phyloP scores from a whole-genome alignment of 1,140 invertebrate species.

The Halictus rubicundus region DNA sequence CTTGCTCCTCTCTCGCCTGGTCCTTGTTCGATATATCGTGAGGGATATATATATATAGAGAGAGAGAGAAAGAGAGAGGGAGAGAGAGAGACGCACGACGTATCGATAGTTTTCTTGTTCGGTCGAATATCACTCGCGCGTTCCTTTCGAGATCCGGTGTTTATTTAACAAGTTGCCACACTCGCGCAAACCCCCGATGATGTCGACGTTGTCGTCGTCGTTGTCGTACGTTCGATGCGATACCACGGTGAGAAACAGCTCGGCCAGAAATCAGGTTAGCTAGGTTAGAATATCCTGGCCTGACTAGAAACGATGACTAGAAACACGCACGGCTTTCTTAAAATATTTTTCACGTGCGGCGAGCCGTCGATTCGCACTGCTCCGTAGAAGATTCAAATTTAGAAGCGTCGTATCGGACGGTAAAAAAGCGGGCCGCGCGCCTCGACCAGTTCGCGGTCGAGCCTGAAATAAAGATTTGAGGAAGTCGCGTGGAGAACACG shows the following conservation, averaged over 20 bases:
- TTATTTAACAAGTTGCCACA: neutral
- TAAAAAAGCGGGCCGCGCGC: conserved; percentile 70
- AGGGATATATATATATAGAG: too few relatives aligned
- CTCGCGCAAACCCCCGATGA: neutral
- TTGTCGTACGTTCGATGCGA: neutral
- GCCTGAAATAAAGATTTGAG: conserved; percentile 74
- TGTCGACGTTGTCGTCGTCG: too few relatives aligned
- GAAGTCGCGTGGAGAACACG: conserved; percentile 63
- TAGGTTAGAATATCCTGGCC: conserved; percentile 59
- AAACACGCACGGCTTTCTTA: conserved; percentile 68
- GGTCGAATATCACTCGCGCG: conserved; percentile 3
- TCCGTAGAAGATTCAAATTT: conserved; percentile 70
- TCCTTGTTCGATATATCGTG: neutral
- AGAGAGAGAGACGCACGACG: neutral
- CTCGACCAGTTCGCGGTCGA: conserved; percentile 72
- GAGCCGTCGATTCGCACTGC: conserved; percentile 51
- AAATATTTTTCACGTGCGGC: conserved; percentile 67
- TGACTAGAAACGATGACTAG: conserved; percentile 74
- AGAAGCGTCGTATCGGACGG: conserved; percentile 65
- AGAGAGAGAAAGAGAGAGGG: too few relatives aligned
- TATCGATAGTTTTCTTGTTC: conserved; percentile 2
- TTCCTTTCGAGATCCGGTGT: neutral
- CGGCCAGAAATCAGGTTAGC: conserved; percentile 27
- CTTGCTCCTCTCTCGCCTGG: neutral
- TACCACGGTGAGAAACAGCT: conserved; percentile 5